Conservation (phyloP, 2,113 vertebrate species). For the Dipodomys stephensi region DNA sequence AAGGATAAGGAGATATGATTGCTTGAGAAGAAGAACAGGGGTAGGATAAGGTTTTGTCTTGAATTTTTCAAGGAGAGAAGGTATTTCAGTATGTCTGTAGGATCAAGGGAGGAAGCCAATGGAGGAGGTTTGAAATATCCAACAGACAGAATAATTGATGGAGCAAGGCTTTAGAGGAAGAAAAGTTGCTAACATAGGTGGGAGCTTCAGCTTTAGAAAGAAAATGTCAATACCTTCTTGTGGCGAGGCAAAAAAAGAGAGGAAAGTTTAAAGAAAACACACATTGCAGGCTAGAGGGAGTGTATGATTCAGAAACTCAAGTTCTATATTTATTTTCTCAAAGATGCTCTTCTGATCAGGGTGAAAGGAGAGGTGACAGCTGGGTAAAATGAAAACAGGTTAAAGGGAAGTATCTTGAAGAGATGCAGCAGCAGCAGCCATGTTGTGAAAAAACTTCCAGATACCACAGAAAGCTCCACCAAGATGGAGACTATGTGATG, state of each 20-base stretch:
- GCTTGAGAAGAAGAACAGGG: slow-evolving; percentile 52
- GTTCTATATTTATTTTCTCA: slow-evolving; percentile 37
- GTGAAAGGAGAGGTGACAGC: not conserved
- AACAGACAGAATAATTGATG: slow-evolving; percentile 81
- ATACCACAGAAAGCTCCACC: not conserved
- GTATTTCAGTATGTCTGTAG: slow-evolving; percentile 53
- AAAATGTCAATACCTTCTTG: slow-evolving; percentile 73
- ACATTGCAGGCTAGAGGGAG: slow-evolving; percentile 49
- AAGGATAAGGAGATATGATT: not conserved
- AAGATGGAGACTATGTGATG: not conserved
- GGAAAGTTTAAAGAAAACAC: slow-evolving; percentile 66
- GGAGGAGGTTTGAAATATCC: slow-evolving; percentile 73
- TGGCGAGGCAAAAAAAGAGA: slow-evolving; percentile 32
- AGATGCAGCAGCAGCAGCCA: not conserved
- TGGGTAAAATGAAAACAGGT: not conserved
- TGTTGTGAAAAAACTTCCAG: not conserved
- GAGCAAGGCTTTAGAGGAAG: slow-evolving; percentile 56
- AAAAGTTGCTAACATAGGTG: slow-evolving; percentile 51
- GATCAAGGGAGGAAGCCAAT: slow-evolving; percentile 67
- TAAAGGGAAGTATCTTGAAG: not conserved
- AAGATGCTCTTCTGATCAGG: not conserved
- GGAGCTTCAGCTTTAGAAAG: slow-evolving; percentile 51
- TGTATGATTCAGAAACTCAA: slow-evolving; percentile 12
- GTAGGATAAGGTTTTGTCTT: slow-evolving; percentile 62
- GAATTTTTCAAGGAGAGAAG: slow-evolving; percentile 64